Conservation (phyloP, 2,888 invertebrate species). For the Synergus laeviventris region DNA sequence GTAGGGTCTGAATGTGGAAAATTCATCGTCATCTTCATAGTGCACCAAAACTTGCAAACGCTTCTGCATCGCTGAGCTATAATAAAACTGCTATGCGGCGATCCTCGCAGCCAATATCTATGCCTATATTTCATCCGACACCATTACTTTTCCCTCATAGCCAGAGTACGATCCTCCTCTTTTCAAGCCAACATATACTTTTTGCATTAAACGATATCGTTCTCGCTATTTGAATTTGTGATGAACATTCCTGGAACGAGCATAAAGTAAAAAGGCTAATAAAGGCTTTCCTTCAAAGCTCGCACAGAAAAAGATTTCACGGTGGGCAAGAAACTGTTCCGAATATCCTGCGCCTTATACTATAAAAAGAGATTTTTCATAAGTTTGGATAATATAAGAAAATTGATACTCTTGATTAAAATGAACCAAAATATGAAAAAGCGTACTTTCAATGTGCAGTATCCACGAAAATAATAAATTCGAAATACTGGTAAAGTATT, state of each 20-base stretch:
- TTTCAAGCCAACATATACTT: constrained; percentile 36
- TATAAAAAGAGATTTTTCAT: neutral
- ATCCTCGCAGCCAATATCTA: constrained; percentile 38
- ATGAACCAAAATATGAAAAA: neutral
- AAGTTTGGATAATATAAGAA: neutral
- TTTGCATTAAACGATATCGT: constrained; percentile 33
- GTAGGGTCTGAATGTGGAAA: constrained; percentile 24
- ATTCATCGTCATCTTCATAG: constrained; percentile 39
- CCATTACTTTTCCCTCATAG: constrained; percentile 34
- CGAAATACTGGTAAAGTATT: neutral
- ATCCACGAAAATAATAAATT: neutral
- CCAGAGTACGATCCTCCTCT: constrained; percentile 33
- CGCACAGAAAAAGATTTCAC: constrained; percentile 35
- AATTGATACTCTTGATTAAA: neutral
- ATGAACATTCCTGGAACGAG: constrained; percentile 32
- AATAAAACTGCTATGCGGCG: constrained; percentile 39
- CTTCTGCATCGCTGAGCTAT: constrained; percentile 38
- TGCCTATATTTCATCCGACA: constrained; percentile 38
- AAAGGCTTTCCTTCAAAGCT: constrained; percentile 8
- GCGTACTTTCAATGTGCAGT: neutral
- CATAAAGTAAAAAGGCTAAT: constrained; percentile 16
- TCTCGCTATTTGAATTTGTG: constrained; percentile 26
- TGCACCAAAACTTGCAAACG: constrained; percentile 31
- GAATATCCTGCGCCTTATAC: no score
- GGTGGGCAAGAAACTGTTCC: neutral